Percentiles rank a stretch among this genome's conserved stretches.
Evolutionary conservation across 2,888 invertebrate genomes (phyloP).

Genomic region (Phania funesta): DNA sequence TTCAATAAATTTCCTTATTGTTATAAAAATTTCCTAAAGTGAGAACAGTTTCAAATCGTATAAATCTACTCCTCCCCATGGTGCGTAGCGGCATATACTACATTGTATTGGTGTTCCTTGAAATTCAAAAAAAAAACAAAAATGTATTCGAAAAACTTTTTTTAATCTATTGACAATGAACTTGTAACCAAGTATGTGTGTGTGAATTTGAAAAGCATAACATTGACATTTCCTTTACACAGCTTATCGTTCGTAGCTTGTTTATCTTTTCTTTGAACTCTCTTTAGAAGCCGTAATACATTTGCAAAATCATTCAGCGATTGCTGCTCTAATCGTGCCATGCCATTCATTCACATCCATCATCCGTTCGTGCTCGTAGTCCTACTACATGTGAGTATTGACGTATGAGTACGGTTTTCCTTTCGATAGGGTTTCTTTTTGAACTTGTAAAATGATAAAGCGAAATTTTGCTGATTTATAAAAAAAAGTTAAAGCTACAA

Average conservation of each 20-base stretch:
- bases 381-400: conserved; percentile 12
- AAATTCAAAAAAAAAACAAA: no score
- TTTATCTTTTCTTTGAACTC: conserved; percentile 41
- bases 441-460: conserved; percentile 18
- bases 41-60: no score
- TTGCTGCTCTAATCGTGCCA: conserved; percentile 26
- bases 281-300: neutral
- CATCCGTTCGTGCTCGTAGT: conserved; percentile 22
- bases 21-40: no score
- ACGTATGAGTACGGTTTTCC: conserved; percentile 43
- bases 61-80: no score
- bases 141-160: no score
- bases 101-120: no score
- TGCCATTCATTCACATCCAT: conserved; percentile 12
- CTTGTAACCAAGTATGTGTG: conserved; percentile 9
- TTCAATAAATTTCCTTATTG: no score
- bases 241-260: conserved; percentile 34
- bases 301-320: conserved; percentile 33
- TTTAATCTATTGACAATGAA: conserved; percentile 17
- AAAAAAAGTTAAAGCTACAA: neutral
- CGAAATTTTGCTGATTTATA: conserved; percentile 21
- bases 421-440: conserved; percentile 23
- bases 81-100: no score
- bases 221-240: conserved; percentile 49
- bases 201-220: neutral